Conservation (phyloP, 2,113 vertebrate species). For the Epinephelus fuscoguttatus region DNA sequence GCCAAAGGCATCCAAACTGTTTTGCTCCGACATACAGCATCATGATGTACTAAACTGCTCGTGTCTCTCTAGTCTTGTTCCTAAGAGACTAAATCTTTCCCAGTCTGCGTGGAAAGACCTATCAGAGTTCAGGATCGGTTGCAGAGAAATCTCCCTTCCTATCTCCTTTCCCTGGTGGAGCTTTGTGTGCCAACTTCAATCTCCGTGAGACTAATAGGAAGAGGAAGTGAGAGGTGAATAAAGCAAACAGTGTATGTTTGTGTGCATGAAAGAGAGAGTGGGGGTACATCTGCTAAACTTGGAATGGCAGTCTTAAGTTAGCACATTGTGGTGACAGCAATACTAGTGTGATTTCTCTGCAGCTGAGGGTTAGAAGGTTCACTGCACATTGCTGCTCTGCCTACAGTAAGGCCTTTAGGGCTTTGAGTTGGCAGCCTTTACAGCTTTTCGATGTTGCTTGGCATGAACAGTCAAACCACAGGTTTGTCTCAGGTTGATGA, state of each 20-base stretch:
- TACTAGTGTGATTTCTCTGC: conserved; percentile 23
- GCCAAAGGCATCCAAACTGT: conserved; percentile 18
- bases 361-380: conserved; percentile 52
- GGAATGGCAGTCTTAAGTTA: conserved; percentile 35
- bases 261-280: conserved; percentile 2
- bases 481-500: conserved; percentile 60
- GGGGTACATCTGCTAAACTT: conserved; percentile 34
- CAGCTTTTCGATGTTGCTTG: conserved; percentile 40
- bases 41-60: background rate
- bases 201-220: conserved; percentile 31
- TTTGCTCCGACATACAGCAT: conserved; percentile 9
- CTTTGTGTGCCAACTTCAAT: conserved; percentile 39
- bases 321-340: conserved; percentile 27
- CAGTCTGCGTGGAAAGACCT: conserved; percentile 34
- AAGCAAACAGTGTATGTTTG: conserved; percentile 26
- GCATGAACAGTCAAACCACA: conserved; percentile 61
- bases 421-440: conserved; percentile 38
- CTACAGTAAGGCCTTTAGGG: conserved; percentile 23
- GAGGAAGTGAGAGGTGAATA: conserved; percentile 36
- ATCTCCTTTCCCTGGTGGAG: conserved; percentile 36
- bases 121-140: conserved; percentile 54
- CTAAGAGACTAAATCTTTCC: background rate
- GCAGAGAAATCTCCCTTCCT: conserved; percentile 46
- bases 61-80: conserved; percentile 21
- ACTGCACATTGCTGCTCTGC: conserved; percentile 43